A percentile compares a stretch with the other conserved stretches of the same genome.
Evolutionary conservation across 2,888 invertebrate species (phyloP).

Genomic region (Drosophila seclusa): DNA sequence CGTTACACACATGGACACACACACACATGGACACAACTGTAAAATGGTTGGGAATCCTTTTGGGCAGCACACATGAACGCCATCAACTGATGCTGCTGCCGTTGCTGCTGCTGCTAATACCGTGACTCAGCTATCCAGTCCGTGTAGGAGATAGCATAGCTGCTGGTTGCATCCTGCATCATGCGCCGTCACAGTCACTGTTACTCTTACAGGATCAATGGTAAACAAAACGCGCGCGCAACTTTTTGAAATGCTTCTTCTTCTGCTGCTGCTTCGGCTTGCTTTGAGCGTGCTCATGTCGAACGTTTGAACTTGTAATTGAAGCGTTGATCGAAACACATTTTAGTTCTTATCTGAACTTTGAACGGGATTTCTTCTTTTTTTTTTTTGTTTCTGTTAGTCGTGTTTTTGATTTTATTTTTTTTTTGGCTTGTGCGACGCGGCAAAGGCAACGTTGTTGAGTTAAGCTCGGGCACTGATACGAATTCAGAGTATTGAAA

Average conservation of each 20-base stretch:
- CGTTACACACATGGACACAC: constrained; percentile 22
- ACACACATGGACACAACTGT: constrained; percentile 1
- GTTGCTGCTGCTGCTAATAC: constrained; percentile 61
- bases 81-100: constrained; percentile 17
- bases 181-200: constrained; percentile 29
- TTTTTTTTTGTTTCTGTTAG: neutral
- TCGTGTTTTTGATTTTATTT: constrained; percentile 4
- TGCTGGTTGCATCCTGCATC: constrained; percentile 84
- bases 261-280: neutral
- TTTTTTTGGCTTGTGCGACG: constrained; percentile 9
- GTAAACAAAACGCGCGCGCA: constrained; percentile 10
- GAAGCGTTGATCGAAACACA: constrained; percentile 38
- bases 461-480: constrained; percentile 51
- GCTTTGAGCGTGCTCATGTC: constrained; percentile 29
- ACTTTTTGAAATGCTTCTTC: constrained; percentile 18
- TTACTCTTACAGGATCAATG: constrained; percentile 14
- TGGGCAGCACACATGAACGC: constrained; percentile 30
- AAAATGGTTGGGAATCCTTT: constrained; percentile 4
- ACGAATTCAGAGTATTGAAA: constrained; percentile 46
- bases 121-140: constrained; percentile 85
- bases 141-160: constrained; percentile 84
- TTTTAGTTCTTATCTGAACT: constrained; percentile 25
- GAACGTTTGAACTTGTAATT: constrained; percentile 31
- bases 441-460: constrained; percentile 30
- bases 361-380: constrained; percentile 13